A percentile compares a stretch with the other conserved stretches of the same genome.
Evolutionary conservation across 1,140 invertebrate genomes (phyloP).

Genomic region (Drosophila suzukii): DNA sequence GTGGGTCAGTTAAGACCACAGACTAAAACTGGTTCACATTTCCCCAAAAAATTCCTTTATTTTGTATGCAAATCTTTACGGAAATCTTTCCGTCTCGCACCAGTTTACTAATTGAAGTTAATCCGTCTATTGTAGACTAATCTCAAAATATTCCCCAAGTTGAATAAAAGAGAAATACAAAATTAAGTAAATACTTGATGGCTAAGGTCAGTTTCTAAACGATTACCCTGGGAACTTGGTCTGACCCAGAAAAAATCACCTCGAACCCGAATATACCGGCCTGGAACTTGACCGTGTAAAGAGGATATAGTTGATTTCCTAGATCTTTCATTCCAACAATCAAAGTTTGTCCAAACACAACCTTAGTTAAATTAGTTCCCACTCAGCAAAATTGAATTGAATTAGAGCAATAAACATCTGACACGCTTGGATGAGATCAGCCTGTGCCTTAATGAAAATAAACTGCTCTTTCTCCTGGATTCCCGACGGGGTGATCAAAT

Average conservation of each 20-base stretch:
- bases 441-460: conserved; percentile 17
- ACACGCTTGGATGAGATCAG: conserved; percentile 30
- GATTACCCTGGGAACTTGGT: conserved; percentile 5
- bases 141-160: neutral
- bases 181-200: conserved; percentile 10
- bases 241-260: conserved; percentile 6
- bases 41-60: conserved; percentile 30
- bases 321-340: conserved; percentile 2
- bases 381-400: conserved; percentile 45
- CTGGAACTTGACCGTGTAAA: conserved; percentile 32
- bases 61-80: conserved; percentile 28
- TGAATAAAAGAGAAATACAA: neutral
- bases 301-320: conserved; percentile 1
- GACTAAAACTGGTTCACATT: conserved; percentile 14
- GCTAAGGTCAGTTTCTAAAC: conserved; percentile 26
- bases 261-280: conserved; percentile 6
- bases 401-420: conserved; percentile 30
- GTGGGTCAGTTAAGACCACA: conserved; percentile 23
- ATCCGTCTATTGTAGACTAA: conserved; percentile 11
- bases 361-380: conserved; percentile 34
- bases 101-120: conserved; percentile 55
- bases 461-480: conserved; percentile 28
- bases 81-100: conserved; percentile 64
- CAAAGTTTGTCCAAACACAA: conserved; percentile 37
- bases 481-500: conserved; percentile 24